These are phyloP conservation scores for Bombus soroeensis DNA, from an alignment of 1,140 invertebrate species.

Conservation along the genomic window DNA sequence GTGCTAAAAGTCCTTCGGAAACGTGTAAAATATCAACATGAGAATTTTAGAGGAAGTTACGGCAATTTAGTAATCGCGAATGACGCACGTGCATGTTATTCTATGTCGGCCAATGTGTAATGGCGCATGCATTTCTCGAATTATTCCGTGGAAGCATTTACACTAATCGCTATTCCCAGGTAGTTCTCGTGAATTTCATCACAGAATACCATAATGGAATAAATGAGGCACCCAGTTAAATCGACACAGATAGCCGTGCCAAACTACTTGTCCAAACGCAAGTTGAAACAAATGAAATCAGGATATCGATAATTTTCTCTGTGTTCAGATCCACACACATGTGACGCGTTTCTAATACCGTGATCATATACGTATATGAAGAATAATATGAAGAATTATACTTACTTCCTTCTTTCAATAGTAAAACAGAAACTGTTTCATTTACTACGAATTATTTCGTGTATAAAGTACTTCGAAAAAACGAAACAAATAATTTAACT, in stretches of 20 bases:
- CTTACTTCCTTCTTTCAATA: no score
- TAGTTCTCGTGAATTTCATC: constrained; percentile 48
- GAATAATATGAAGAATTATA: no score
- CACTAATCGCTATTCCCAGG: constrained; percentile 44
- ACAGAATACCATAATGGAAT: constrained; percentile 45
- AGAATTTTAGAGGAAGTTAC: not conserved
- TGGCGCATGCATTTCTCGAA: constrained; percentile 16
- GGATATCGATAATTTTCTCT: constrained; percentile 15
- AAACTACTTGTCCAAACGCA: constrained; percentile 37
- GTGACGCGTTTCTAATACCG: not conserved
- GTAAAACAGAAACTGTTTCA: no score
- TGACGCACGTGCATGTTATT: constrained; percentile 13
- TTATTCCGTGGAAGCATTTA: constrained; percentile 43
- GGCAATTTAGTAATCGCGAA: not conserved
- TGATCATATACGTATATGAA: not conserved
- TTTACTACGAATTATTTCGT: no score
- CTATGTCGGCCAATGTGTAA: not conserved
- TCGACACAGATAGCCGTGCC: constrained; percentile 11
- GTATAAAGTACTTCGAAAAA: no score
- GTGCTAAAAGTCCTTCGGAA: not conserved
- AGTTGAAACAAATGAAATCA: constrained; percentile 36
- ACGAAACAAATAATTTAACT: no score
- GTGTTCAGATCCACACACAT: no score
- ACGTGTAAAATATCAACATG: not conserved
- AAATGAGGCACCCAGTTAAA: constrained; percentile 41